Evolutionary conservation across 2,888 invertebrate species (phyloP).

Genomic region (Noctua fimbriata): DNA sequence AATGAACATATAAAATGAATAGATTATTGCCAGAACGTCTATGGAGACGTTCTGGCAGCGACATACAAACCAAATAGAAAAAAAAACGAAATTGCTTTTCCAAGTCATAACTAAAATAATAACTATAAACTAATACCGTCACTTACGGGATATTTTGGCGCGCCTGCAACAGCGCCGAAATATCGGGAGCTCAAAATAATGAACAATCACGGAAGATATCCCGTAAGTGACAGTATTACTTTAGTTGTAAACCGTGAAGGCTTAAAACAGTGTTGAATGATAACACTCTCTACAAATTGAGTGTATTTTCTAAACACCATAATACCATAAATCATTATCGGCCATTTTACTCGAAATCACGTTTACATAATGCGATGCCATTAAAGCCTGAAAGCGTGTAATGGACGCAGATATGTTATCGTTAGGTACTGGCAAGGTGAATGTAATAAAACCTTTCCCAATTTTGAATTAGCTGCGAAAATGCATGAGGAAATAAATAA

Average conservation of each 20-base stretch:
- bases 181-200: no score
- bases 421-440: constrained; percentile 15
- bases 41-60: no score
- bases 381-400: constrained; percentile 49
- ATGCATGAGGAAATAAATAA: constrained; percentile 1
- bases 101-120: not conserved
- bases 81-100: not conserved
- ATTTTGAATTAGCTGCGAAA: constrained; percentile 12
- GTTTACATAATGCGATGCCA: constrained; percentile 28
- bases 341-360: not conserved
- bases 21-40: not conserved
- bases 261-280: no score
- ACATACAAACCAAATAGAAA: not conserved
- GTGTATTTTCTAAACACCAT: not conserved
- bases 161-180: no score
- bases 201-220: no score
- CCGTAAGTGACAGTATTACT: no score
- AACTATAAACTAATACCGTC: no score
- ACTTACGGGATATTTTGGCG: no score
- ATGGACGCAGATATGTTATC: constrained; percentile 57
- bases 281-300: not conserved
- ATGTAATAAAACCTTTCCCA: constrained; percentile 29
- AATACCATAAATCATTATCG: constrained; percentile 27
- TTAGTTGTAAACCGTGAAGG: no score
- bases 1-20: not conserved